phyloP scores from a whole-genome alignment of 2,797 vertebrate species.

The Squalus acanthias region DNA sequence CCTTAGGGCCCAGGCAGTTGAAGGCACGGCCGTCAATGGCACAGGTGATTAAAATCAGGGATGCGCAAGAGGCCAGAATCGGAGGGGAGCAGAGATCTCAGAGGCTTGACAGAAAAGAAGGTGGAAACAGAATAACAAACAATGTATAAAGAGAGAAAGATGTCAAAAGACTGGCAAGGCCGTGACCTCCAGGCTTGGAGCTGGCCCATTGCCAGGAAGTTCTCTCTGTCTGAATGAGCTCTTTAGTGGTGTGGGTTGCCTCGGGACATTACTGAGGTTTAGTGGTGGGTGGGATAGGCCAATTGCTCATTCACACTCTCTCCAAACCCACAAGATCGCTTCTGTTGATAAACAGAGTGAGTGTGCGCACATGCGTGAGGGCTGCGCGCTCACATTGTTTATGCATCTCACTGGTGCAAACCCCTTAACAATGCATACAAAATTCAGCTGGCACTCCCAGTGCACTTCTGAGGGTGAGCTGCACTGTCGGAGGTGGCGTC shows the following conservation, averaged over 20 bases:
- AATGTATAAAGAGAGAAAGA: no score
- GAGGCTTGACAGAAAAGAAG: neutral
- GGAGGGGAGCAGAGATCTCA: neutral
- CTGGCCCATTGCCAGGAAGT: neutral
- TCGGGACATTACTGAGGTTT: neutral
- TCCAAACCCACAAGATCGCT: no score
- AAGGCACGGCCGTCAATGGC: neutral
- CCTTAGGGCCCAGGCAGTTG: neutral
- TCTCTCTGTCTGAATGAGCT: neutral
- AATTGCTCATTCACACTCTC: neutral
- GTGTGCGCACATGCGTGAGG: neutral
- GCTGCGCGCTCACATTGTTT: no score
- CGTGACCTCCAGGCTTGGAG: neutral
- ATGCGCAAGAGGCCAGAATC: neutral
- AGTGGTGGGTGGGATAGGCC: neutral
- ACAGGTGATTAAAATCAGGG: neutral
- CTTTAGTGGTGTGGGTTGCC: neutral
- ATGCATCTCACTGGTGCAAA: neutral
- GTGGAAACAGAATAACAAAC: neutral
- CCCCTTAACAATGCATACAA: neutral
- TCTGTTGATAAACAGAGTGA: neutral
- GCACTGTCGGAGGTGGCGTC: neutral
- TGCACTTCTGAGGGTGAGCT: no score
- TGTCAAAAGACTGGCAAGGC: neutral
- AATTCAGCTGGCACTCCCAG: neutral